These are phyloP conservation scores for Sebastes trivittatus DNA, from an alignment of 2,797 vertebrate species.

Conservation along the genomic window DNA sequence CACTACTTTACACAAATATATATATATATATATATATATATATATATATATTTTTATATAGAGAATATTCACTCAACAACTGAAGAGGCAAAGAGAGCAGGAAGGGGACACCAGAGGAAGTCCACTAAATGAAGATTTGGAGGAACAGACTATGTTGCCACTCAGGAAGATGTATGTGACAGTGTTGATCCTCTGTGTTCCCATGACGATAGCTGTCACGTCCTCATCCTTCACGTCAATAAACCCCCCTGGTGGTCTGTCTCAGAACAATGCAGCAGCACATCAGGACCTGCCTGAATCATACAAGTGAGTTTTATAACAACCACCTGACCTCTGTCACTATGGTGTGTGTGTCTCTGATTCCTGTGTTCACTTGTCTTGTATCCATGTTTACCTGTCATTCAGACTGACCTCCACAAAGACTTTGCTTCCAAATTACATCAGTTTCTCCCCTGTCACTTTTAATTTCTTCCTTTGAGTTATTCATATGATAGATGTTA, in stretches of 20 bases:
- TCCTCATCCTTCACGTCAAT: constrained; percentile 26
- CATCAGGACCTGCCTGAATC: constrained; percentile 3
- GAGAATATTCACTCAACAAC: neutral
- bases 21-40: neutral
- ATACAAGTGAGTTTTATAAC: neutral
- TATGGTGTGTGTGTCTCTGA: neutral
- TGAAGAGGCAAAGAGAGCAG: neutral
- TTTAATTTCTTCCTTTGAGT: neutral
- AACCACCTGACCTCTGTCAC: constrained; percentile 5
- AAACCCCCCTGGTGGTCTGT: constrained; percentile 20
- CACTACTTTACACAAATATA: neutral
- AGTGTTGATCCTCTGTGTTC: constrained; percentile 29
- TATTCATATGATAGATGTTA: neutral
- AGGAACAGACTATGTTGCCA: constrained; percentile 13
- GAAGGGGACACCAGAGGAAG: neutral
- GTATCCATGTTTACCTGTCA: neutral
- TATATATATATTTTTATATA: neutral
- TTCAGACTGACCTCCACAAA: neutral
- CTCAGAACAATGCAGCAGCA: constrained; percentile 11
- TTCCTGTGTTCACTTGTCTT: neutral
- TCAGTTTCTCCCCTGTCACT: neutral
- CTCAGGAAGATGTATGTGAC: constrained; percentile 34
- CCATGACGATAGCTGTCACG: constrained; percentile 37
- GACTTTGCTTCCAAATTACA: neutral
- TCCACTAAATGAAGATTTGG: constrained; percentile 34